Conservation (phyloP, 2,888 invertebrate species). For the Scaptomyza flava region DNA sequence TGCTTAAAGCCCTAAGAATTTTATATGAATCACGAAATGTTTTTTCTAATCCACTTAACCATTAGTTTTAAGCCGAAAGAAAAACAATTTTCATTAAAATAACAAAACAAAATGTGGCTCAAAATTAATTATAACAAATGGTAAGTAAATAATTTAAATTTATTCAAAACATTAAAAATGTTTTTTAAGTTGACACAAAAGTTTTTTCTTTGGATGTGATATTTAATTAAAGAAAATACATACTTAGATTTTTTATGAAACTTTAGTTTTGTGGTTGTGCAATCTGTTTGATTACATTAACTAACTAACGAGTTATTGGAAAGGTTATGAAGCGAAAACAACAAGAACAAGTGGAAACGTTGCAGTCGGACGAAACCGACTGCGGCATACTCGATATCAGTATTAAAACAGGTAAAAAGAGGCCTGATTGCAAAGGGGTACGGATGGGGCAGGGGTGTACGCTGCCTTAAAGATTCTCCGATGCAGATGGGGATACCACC, state of each 20-base stretch:
- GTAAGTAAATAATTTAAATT: not conserved
- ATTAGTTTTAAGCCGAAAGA: conserved; percentile 56
- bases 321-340: no score
- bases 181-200: not conserved
- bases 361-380: no score
- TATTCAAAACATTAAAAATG: not conserved
- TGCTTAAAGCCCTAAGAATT: conserved; percentile 39
- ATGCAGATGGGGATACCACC: no score
- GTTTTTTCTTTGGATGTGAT: not conserved
- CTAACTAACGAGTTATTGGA: no score
- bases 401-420: no score
- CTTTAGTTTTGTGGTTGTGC: not conserved
- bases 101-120: conserved; percentile 1
- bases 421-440: no score
- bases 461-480: no score
- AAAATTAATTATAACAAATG: not conserved
- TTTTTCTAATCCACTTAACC: conserved; percentile 64
- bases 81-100: conserved; percentile 45
- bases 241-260: not conserved
- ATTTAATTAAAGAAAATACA: not conserved
- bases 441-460: no score
- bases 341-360: no score
- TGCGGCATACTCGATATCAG: no score
- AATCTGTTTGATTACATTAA: not conserved
- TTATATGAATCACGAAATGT: conserved; percentile 43